Evolutionary conservation across 2,888 invertebrate species (phyloP), one percentile per base, ranked within the genome.

Genomic region (Invenusta paracnida): DNA sequence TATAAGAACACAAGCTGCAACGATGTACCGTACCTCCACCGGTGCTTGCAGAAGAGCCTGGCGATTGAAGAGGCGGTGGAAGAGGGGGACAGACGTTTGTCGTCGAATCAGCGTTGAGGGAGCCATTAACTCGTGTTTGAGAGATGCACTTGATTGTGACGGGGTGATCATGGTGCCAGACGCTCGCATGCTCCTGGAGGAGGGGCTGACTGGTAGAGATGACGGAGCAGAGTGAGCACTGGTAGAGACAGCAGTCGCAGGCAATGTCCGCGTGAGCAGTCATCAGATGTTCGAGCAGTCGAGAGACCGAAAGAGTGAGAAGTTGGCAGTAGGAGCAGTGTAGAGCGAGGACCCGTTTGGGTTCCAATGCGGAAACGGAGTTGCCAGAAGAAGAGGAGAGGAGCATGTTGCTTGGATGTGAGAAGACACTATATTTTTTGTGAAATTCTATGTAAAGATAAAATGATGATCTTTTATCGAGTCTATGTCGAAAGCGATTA

Each of bases 291-390:
- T 83, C 83, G 5, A 83, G 30, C 0, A 83, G 83, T 0, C 83
- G 83, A n/a, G 48, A 48, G 30, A 83, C 83, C 23, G 83, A 83
- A 25, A 83, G 83, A 17, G 83, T 83, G 11, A 83, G 30, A n/a
- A 83, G 29, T 30, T 83, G 83, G n/a, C 83, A 83, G 30, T 83
- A 66, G 5, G 83, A 83, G 29, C 83, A 83, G 83, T 83, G 83
- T 17, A 83, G 83, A 25, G 66, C 83, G 31, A 48, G 83, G 30
- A 83, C 83, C 27, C 66, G 83, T 25, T 66, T 48, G 83, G 83
- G 83, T 11, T 83, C 83, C 30, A 83, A 13, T n/a, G 73, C 73
- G 17, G 73, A 73, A 23, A 5, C 73, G 17, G 73, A n/a, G 2
- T 23, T 23, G 17, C 73, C 73, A 23, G 11, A 13, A 23, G 73